Conservation (phyloP, 2,113 vertebrate species). For the Hiodon tergisus region DNA sequence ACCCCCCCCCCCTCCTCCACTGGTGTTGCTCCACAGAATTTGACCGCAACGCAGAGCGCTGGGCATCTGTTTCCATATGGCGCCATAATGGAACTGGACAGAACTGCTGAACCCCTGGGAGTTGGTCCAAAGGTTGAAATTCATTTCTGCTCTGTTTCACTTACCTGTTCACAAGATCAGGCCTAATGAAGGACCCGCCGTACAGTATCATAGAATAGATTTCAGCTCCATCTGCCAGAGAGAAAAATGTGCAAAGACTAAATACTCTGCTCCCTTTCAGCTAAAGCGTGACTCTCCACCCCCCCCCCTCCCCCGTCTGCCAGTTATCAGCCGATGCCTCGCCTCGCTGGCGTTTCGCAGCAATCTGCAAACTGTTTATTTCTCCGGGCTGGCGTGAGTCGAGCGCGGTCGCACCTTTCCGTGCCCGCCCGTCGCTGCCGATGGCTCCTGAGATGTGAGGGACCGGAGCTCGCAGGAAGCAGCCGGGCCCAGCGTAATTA, state of each 20-base stretch:
- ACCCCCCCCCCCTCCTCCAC: no score
- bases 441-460: background rate
- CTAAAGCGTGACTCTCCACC: slow-evolving; percentile 22
- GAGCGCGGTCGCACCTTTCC: slow-evolving; percentile 29
- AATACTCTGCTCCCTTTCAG: background rate
- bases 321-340: slow-evolving; percentile 53
- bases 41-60: background rate
- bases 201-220: no score
- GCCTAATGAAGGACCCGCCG: no score
- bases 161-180: no score
- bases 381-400: slow-evolving; percentile 41
- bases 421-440: background rate
- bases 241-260: background rate
- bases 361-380: slow-evolving; percentile 53
- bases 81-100: background rate
- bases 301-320: slow-evolving; percentile 54
- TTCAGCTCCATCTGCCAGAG: background rate
- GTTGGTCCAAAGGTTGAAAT: slow-evolving; percentile 25
- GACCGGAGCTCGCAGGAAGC: no score
- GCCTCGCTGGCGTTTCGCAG: slow-evolving; percentile 49
- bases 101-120: slow-evolving; percentile 24
- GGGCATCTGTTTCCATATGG: background rate
- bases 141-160: background rate
- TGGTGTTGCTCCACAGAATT: background rate
- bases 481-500: no score